Evolutionary conservation across 2,113 vertebrate genomes (phyloP), one percentile per base, ranked within the genome.

Genomic region (Nansenia antarctica): DNA sequence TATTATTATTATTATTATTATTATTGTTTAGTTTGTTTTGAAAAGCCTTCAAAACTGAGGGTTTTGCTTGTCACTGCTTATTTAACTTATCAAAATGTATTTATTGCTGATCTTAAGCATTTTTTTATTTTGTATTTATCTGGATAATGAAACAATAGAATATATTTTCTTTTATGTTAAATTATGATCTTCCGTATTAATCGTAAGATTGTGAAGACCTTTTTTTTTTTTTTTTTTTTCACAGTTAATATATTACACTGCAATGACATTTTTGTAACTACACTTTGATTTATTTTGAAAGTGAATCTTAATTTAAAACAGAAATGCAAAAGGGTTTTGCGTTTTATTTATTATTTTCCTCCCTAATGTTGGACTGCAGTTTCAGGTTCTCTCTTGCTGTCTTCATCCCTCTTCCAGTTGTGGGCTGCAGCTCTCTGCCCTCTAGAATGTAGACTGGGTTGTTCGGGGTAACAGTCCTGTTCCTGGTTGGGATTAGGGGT

Each of bases 11-110:
- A 66, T 75, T 64, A 72, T 72, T 79, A 69, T 64, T 73, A 76
- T 71, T 79, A 67, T 71, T 79, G 70, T 87, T 81, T 85, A 76
- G 74, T 73, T 76, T 76, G 72, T 69, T 66, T 76, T 57, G n/a
- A 63, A 75, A 90, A 92, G 92, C 93, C 92, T 91, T 92, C 90
- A 87, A 90, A 49, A 85, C 88, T 85, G 89, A 89, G 80, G 86
- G 88, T 91, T 93, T 94, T 92, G 94, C 92, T 94, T 92, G 92
- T 95, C 93, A 95, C 91, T 93, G 94, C 93, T 95, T 95, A 95
- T 96, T 96, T 95, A 95, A 95, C 93, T 95, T 96, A 96, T 95
- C 94, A 95, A 94, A 93, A 94, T 93, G 87, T 96, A 96, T 96
- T 96, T 96, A 96, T 96, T 96, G 94, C 93, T 93, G 92, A 95